Evolutionary conservation across 2,113 vertebrate genomes (phyloP).

Genomic region (Azemiops feae): DNA sequence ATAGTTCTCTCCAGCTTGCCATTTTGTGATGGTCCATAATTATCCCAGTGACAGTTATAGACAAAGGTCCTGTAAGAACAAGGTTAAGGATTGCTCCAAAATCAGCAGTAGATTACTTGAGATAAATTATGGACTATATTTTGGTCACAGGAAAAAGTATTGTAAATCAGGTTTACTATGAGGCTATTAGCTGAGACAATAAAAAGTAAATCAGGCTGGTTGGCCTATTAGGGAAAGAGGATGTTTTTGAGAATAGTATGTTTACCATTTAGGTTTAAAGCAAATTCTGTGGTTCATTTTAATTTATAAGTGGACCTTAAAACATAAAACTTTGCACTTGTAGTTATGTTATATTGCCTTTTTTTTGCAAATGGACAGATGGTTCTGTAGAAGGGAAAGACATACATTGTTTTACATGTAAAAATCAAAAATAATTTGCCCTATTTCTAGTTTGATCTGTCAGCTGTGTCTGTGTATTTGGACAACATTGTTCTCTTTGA

Average conservation of each 20-base stretch:
- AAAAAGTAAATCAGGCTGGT: neutral
- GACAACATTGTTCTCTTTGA: neutral
- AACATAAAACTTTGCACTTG: neutral
- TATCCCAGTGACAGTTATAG: neutral
- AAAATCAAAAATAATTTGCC: neutral
- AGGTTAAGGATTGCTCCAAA: neutral
- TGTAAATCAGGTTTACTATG: neutral
- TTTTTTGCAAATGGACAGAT: neutral
- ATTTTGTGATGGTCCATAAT: neutral
- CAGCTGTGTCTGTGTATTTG: neutral
- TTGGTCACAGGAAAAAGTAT: neutral
- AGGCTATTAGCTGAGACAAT: neutral
- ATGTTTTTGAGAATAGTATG: neutral
- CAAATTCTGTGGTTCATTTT: neutral
- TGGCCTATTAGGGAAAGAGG: neutral
- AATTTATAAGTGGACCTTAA: neutral
- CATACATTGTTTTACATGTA: neutral
- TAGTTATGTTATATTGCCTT: neutral
- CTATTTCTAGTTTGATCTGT: constrained; percentile 8
- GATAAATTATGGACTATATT: neutral
- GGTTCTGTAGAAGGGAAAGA: neutral
- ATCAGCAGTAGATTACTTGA: neutral
- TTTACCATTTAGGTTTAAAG: neutral
- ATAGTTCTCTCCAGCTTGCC: neutral
- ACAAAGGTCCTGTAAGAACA: neutral